phyloP scores from a whole-genome alignment of 2,113 vertebrate genomes.

The Callipepla squamata region DNA sequence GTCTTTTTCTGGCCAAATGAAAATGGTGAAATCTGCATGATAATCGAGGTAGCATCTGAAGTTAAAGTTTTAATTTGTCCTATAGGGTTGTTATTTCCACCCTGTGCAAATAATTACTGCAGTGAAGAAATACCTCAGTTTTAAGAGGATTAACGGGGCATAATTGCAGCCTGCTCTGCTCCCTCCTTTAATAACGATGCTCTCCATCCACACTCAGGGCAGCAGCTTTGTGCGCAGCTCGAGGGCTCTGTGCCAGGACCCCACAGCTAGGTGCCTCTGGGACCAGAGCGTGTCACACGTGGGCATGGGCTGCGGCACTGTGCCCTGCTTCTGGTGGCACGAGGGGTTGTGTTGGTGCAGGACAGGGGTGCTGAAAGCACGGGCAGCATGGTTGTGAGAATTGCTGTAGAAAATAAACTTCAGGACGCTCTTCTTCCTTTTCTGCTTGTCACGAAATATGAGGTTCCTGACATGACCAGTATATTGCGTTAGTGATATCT shows the following conservation, averaged over 20 bases:
- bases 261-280: neutral
- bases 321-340: neutral
- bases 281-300: too few species aligned
- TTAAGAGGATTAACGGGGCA: conserved; percentile 78
- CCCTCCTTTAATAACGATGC: conserved; percentile 75
- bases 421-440: neutral
- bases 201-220: conserved; percentile 53
- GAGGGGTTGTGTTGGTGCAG: fast-evolving
- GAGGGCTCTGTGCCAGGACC: neutral
- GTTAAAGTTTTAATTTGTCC: conserved; percentile 82
- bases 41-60: conserved; percentile 79
- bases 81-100: conserved; percentile 72
- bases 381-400: neutral
- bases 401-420: neutral
- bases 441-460: fast-evolving
- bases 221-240: conserved; percentile 36
- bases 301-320: neutral
- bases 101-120: conserved; percentile 75
- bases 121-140: conserved; percentile 75
- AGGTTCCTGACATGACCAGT: fast-evolving
- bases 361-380: neutral
- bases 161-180: conserved; percentile 80
- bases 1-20: neutral
- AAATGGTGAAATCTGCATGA: conserved; percentile 69
- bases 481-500: fast-evolving